Percentiles rank a stretch among this genome's conserved stretches.
Evolutionary conservation across 2,888 invertebrate genomes (phyloP).

Genomic region (Drosophila mulleri): DNA sequence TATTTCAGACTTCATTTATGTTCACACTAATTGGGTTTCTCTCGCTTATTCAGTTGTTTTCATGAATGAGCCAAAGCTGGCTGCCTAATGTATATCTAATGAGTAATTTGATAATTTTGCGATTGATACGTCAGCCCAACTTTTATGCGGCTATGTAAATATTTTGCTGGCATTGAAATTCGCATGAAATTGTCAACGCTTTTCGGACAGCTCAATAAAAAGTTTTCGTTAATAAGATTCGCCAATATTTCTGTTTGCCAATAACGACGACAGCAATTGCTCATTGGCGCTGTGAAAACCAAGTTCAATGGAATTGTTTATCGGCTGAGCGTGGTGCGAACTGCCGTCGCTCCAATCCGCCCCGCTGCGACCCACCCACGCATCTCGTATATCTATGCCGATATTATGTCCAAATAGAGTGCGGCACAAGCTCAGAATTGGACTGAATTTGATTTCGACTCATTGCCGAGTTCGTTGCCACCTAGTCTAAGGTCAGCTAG

Average conservation of each 20-base stretch:
- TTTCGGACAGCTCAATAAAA: slow-evolving; percentile 42
- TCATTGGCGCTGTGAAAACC: slow-evolving; percentile 35
- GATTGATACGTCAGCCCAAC: slow-evolving; percentile 28
- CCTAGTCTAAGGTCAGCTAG: slow-evolving; percentile 57
- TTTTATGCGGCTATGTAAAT: slow-evolving; percentile 41
- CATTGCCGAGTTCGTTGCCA: slow-evolving; percentile 79
- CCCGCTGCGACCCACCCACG: slow-evolving; percentile 35
- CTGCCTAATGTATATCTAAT: slow-evolving; percentile 40
- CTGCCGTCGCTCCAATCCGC: slow-evolving; percentile 26
- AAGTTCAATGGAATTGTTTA: slow-evolving; percentile 71
- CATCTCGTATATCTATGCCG: slow-evolving; percentile 50
- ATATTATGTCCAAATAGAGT: slow-evolving; percentile 46
- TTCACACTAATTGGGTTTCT: slow-evolving; percentile 48
- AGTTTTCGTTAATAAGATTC: slow-evolving; percentile 48
- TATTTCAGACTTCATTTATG: slow-evolving; percentile 58
- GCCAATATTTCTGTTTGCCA: slow-evolving; percentile 63
- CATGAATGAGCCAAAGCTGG: slow-evolving; percentile 45
- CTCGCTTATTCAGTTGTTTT: slow-evolving; percentile 4
- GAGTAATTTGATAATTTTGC: slow-evolving; percentile 56
- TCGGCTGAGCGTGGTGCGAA: not conserved
- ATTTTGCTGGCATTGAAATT: slow-evolving; percentile 57
- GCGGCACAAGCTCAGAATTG: slow-evolving; percentile 43
- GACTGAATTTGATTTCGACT: slow-evolving; percentile 35
- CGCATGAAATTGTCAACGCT: slow-evolving; percentile 59
- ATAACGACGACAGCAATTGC: slow-evolving; percentile 45